Base-by-base conservation (phyloP, 2,113 vertebrate species). In the Arothron firmamentum region DNA sequence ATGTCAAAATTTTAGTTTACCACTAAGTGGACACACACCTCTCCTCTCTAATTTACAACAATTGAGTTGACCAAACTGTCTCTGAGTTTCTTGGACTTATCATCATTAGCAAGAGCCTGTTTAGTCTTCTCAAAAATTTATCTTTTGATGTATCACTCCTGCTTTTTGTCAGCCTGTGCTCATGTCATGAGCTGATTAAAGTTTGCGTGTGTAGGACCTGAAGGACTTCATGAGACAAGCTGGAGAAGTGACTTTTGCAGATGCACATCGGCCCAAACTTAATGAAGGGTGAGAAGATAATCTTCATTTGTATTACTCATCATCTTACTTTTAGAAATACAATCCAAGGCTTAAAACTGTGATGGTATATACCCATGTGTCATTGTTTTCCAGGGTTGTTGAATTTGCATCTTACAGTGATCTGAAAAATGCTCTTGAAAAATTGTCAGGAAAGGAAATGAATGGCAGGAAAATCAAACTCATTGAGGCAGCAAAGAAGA, bases 161-260 rank as follows among this genome's bases (percentile, higher is more conserved):
- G 65, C 79, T 70, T 62, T 81, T 49, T 70, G 41, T 84, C 62
- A 64, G 66, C 52, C 49, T 85, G 64, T 83, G 11, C 38, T 43
- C 80, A 52, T 80, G 59, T 62, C 48, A 12, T 92, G 80, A 93
- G 85, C 55, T 85, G 42, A 85, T 52, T 86, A 55, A 58, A 90
- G 85, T 93, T 67, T 92, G 81, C 88, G 79, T 92, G 75, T 91
- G 77, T 95, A 98, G 96, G 96, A 98, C 88, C 91, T 98, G 85
- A 98, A 98, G 92, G 96, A 98, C 94, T 98, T 97, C 92, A 98
- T 98, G 96, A 95, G 96, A 83, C 96, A 98, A 91, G 96, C 96
- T 78, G 96, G 96, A 81, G 96, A 98, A 88, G 96, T 98, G 89
- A 98, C 95, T 67, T 98, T 98, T 91, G 96, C 96, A 63, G 96